phyloP scores from a whole-genome alignment of 1,140 invertebrate genomes.

The Drosophila serrata region DNA sequence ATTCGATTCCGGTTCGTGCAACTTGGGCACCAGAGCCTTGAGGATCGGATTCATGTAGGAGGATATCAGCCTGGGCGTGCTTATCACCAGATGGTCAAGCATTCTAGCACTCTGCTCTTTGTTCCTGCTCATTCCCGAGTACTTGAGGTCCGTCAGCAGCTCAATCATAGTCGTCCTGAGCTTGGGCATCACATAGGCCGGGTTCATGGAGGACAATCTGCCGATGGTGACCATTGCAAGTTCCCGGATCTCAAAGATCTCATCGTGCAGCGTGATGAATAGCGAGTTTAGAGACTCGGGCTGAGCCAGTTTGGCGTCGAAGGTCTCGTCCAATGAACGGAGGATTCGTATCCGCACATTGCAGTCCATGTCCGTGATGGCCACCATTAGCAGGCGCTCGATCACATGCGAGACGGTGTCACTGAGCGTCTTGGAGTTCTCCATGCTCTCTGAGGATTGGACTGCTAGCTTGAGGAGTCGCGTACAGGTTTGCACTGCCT shows the following conservation, averaged over 20 bases:
- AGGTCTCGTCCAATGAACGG: constrained; percentile 96
- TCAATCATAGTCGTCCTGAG: constrained; percentile 97
- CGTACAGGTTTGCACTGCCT: constrained; percentile 97
- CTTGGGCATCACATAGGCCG: constrained; percentile 99
- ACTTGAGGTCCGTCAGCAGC: constrained; percentile 97
- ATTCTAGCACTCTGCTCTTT: constrained; percentile 98
- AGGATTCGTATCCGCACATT: constrained; percentile 98
- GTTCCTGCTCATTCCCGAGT: constrained; percentile 97
- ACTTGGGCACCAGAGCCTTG: constrained; percentile 96
- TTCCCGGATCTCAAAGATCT: constrained; percentile 98
- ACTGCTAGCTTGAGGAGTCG: constrained; percentile 94
- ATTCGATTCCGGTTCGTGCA: constrained; percentile 96
- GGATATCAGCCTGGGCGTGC: constrained; percentile 95
- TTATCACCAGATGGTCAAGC: constrained; percentile 97
- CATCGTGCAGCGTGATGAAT: constrained; percentile 98
- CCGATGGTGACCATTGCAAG: constrained; percentile 97
- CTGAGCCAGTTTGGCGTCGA: constrained; percentile 97
- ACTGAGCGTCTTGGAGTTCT: constrained; percentile 92
- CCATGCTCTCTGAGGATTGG: constrained; percentile 86
- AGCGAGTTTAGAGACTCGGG: constrained; percentile 97
- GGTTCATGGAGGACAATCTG: constrained; percentile 96
- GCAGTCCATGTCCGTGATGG: constrained; percentile 97
- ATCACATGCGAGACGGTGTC: constrained; percentile 95
- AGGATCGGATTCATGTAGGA: constrained; percentile 99
- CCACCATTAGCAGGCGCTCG: constrained; percentile 95